Evolutionary conservation across 1,140 invertebrate genomes (phyloP).

Genomic region (Palaemon carinicauda): DNA sequence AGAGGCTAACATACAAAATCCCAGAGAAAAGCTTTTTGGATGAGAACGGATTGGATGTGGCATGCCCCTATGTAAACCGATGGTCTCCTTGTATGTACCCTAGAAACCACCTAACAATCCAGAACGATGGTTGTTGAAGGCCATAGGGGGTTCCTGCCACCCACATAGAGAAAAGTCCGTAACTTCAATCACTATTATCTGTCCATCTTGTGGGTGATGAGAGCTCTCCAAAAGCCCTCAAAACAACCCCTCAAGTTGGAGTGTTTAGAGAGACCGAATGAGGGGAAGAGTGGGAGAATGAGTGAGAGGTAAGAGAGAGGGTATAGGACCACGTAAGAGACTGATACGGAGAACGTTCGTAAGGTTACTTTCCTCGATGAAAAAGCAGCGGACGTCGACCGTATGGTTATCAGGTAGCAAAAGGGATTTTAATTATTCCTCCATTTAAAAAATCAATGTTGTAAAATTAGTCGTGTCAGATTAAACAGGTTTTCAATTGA

Average conservation of each 20-base stretch:
- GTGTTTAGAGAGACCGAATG: constrained; percentile 39
- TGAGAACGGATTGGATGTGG: no score
- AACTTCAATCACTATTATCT: constrained; percentile 49
- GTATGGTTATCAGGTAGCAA: neutral
- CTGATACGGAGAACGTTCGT: no score
- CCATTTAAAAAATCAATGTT: constrained; percentile 8
- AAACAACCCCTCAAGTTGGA: constrained; percentile 48
- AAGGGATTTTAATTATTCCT: constrained; percentile 12
- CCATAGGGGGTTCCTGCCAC: neutral
- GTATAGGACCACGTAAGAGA: no score
- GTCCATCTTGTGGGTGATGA: constrained; percentile 45
- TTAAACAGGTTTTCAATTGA: neutral
- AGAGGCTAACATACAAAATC: no score
- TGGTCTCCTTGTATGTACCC: no score
- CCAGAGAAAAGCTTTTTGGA: no score
- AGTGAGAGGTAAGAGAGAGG: neutral
- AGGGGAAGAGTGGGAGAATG: neutral
- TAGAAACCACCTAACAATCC: no score
- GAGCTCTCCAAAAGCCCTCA: constrained; percentile 33
- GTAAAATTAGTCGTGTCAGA: constrained; percentile 44
- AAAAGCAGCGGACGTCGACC: no score
- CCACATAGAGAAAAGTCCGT: neutral
- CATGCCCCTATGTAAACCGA: no score
- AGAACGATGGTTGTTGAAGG: no score
- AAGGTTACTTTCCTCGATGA: no score